phyloP scores from a whole-genome alignment of 2,113 vertebrate genomes.

The Gambusia affinis region DNA sequence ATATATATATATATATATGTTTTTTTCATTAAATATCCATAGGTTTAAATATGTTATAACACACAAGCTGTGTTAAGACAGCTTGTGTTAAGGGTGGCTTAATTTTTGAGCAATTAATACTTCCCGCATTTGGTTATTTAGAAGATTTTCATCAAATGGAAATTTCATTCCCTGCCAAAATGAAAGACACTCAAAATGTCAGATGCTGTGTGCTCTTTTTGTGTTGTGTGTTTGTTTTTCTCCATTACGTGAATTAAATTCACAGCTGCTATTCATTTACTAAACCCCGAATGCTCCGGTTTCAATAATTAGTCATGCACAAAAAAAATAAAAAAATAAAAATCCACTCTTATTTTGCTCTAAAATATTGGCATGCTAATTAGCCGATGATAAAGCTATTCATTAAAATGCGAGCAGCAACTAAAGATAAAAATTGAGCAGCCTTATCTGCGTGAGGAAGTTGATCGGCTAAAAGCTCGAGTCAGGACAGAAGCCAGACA shows the following conservation, averaged over 20 bases:
- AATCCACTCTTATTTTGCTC: slow-evolving; percentile 7
- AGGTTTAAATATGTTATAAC: background rate
- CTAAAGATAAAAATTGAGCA: slow-evolving; percentile 34
- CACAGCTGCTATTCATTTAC: slow-evolving; percentile 27
- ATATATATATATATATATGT: too few species aligned
- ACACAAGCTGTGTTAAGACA: background rate
- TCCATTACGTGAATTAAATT: slow-evolving; percentile 17
- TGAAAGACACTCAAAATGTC: slow-evolving; percentile 9
- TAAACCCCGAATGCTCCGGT: slow-evolving; percentile 27
- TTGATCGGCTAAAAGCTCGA: slow-evolving; percentile 63
- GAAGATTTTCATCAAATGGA: slow-evolving; percentile 9
- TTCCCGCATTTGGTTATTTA: background rate
- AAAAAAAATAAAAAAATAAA: background rate
- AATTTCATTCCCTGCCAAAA: slow-evolving; percentile 1
- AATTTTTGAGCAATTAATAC: background rate
- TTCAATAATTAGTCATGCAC: slow-evolving; percentile 11
- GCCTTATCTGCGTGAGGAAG: slow-evolving; percentile 54
- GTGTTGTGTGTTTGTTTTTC: slow-evolving; percentile 19
- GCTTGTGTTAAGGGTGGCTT: too few species aligned
- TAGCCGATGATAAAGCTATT: slow-evolving; percentile 20
- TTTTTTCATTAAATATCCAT: background rate
- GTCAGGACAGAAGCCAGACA: slow-evolving; percentile 82
- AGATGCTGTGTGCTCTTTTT: slow-evolving; percentile 6
- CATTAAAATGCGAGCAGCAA: slow-evolving; percentile 32
- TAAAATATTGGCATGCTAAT: slow-evolving; percentile 32